Conservation (phyloP, 2,888 invertebrate genomes). For the Mylabris sibirica region DNA sequence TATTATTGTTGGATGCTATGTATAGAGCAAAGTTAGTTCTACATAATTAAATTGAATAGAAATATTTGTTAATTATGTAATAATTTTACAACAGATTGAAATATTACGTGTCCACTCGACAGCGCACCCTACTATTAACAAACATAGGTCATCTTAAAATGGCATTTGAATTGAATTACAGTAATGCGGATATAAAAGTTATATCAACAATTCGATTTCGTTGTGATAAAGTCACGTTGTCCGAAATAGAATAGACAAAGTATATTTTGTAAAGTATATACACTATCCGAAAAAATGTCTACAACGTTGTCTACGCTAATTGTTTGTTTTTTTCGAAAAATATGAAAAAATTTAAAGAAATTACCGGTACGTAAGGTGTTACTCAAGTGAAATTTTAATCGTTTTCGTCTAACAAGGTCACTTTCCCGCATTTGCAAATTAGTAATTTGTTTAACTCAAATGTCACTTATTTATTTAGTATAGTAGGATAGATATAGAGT, state of each 20-base stretch:
- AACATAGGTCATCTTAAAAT: background rate
- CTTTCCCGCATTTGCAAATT: background rate
- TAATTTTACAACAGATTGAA: constrained; percentile 3
- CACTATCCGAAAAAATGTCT: background rate
- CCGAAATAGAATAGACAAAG: background rate
- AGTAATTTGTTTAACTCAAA: background rate
- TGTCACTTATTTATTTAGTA: background rate
- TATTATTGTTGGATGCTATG: background rate
- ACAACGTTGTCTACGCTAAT: too few relatives aligned
- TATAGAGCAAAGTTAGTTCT: constrained; percentile 6
- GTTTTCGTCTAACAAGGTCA: background rate
- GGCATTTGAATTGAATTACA: background rate
- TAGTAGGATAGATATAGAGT: background rate
- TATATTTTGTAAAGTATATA: too few relatives aligned
- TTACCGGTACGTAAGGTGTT: background rate
- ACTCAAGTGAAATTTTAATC: background rate
- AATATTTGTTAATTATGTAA: constrained; percentile 11
- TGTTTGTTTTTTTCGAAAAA: background rate
- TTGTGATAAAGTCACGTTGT: too few relatives aligned
- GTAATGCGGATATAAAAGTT: background rate
- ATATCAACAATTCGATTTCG: too few relatives aligned
- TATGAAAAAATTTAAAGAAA: background rate
- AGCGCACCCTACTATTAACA: too few relatives aligned
- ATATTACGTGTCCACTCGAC: background rate
- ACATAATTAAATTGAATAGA: constrained; percentile 1